Evolutionary conservation across 35 echinoderm and acorn worm genomes (phyloP).

Genomic region (Holothuria glaberrima): DNA sequence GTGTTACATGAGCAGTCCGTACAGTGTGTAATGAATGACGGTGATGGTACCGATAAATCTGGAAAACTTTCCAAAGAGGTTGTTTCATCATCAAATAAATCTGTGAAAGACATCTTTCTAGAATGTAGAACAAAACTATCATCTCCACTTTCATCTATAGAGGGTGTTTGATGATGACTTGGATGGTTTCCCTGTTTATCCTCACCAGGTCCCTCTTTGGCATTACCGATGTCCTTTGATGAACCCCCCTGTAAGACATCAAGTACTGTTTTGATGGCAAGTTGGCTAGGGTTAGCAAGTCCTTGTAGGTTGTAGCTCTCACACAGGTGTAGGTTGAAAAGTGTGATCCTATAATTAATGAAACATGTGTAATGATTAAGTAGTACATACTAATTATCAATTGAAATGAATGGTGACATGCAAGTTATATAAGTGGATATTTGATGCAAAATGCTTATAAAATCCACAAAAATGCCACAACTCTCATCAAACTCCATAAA

Average conservation of each 20-base stretch:
- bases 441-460: too few species aligned
- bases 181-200: neutral
- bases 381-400: too few species aligned
- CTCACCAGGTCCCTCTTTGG: neutral
- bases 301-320: constrained; percentile 21
- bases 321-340: constrained; percentile 29
- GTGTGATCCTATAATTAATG: neutral
- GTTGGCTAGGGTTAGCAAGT: neutral
- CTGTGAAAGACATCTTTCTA: constrained; percentile 28
- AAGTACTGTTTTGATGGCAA: neutral
- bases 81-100: neutral
- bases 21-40: neutral
- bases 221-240: neutral
- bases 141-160: constrained; percentile 20
- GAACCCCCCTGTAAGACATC: neutral
- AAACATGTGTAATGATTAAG: too few species aligned
- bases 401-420: too few species aligned
- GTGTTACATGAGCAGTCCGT: neutral
- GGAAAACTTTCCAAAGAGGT: neutral
- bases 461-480: too few species aligned
- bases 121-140: constrained; percentile 48
- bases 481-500: too few species aligned
- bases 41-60: neutral
- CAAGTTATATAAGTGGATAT: too few species aligned
- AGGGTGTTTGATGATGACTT: neutral